Evolutionary conservation across 2,113 vertebrate species (phyloP), one percentile per base, ranked within the genome.

Genomic region (Axis porcinus): DNA sequence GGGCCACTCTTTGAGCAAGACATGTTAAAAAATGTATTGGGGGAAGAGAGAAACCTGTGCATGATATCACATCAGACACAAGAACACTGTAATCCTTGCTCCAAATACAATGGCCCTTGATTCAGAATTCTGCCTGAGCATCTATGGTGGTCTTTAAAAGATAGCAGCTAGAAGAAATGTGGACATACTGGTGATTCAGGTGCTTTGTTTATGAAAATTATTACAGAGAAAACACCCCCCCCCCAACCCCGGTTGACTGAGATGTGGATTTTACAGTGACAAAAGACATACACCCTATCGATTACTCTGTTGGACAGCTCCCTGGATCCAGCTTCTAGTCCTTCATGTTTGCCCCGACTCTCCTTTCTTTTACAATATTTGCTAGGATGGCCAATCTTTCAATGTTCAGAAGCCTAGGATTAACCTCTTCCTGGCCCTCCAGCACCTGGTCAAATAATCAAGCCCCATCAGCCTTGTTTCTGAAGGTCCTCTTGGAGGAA

Each of bases 221-320:
- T 96, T 95, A 89, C 2, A 60, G 30, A 70, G 52, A 74, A 95
- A 67, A n/a, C 62, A 64, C 89, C 33, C n/a, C 4, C 8, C 14
- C 17, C 57, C 43, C 43, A 7, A n/a, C 94, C 64, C 81, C 95
- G 79, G 95, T 95, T 15, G 7, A 86, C 47, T 54, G 36, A 97
- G 45, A 60, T 78, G 45, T 57, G 33, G 36, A 88, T 92, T 97
- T 96, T 89, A 91, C 10, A 64, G 43, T 30, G 47, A 96, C 93
- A 94, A 93, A 97, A 90, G 89, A 92, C n/a, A 82, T 27, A 94
- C 17, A 74, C 74, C 36, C 78, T 96, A 93, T 82, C 4, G 17
- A 96, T 95, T 79, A 95, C 47, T 64, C 62, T 90, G 83, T 96
- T 97, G 97, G 97, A 97, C 95, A 97, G 97, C 94, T 97, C 97